Conservation (phyloP, 64 coral and sea anemone species). For the Pocillopora damicornis region DNA sequence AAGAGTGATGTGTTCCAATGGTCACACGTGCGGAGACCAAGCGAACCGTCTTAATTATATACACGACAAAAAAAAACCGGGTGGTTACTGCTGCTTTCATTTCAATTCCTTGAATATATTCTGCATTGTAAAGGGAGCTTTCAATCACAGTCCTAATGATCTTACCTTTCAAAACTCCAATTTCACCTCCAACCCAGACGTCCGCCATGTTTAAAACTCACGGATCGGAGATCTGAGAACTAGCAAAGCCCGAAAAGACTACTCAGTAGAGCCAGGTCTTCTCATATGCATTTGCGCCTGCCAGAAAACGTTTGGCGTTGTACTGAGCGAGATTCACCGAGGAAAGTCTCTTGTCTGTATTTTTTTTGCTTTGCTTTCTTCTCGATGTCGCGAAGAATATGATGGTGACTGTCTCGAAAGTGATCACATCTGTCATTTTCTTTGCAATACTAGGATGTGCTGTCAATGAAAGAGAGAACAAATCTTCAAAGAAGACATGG, state of each 20-base stretch:
- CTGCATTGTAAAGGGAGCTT: no score
- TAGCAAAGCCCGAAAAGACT: slow-evolving; percentile 4
- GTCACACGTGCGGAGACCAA: no score
- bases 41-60: no score
- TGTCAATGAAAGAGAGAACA: not conserved
- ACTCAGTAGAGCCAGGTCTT: slow-evolving; percentile 27
- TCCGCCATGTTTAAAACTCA: slow-evolving; percentile 88
- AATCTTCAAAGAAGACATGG: not conserved
- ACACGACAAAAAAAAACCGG: no score
- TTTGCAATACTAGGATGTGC: not conserved
- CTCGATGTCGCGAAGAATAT: not conserved
- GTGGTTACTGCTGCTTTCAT: no score
- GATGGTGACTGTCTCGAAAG: not conserved
- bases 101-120: no score
- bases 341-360: not conserved
- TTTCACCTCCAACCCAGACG: slow-evolving; percentile 90
- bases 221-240: slow-evolving; percentile 6
- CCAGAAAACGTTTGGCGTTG: not conserved
- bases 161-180: slow-evolving; percentile 80
- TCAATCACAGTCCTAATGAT: no score
- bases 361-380: not conserved
- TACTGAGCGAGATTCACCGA: no score
- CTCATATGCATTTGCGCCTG: not conserved
- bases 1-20: no score
- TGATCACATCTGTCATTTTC: not conserved